Evolutionary conservation across 2,113 vertebrate species (phyloP).

Genomic region (Muntiacus muntjak): DNA sequence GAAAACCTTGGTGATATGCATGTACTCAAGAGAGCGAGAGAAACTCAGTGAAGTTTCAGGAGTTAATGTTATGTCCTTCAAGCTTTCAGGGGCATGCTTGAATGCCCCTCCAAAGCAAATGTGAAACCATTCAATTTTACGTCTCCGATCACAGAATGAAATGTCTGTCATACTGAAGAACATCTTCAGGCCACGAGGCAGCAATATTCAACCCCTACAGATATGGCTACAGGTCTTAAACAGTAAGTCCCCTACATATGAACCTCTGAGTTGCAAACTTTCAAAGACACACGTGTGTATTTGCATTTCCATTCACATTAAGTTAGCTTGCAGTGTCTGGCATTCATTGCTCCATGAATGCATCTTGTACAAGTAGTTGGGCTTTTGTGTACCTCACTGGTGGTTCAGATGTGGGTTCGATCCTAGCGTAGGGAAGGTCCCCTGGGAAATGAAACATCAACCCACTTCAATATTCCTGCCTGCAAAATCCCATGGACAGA

Average conservation of each 20-base stretch:
- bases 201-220: background rate
- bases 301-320: background rate
- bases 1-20: background rate
- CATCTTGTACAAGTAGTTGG: background rate
- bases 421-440: background rate
- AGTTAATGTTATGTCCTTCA: background rate
- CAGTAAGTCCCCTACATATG: background rate
- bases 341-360: background rate
- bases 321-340: background rate
- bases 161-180: background rate
- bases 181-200: background rate
- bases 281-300: background rate
- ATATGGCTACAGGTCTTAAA: background rate
- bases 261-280: background rate
- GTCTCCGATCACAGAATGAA: background rate
- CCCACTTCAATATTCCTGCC: background rate
- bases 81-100: background rate
- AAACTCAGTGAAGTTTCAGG: background rate
- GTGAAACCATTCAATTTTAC: background rate
- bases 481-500: background rate
- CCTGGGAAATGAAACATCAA: background rate
- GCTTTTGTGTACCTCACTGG: background rate
- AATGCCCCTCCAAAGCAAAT: background rate
- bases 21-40: background rate
- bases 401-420: background rate